A percentile compares a stretch with the other conserved stretches of the same genome.
phyloP scores from a whole-genome alignment of 1,140 invertebrate species.

The Belonocnema kinseyi region DNA sequence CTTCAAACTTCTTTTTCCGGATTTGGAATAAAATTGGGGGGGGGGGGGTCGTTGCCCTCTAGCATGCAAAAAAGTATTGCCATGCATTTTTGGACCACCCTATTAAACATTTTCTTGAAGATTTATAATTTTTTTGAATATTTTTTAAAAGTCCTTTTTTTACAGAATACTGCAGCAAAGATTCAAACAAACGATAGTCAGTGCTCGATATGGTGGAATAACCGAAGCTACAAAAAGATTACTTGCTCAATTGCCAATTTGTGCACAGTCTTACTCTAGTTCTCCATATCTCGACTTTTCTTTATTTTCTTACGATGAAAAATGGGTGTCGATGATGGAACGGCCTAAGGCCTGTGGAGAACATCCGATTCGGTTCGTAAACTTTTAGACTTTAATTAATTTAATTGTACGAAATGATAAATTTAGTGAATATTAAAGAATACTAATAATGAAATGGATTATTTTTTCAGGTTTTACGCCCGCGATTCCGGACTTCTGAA shows the following conservation, averaged over 20 bases:
- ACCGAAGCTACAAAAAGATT: constrained; percentile 93
- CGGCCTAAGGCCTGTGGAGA: constrained; percentile 95
- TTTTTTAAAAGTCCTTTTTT: constrained; percentile 25
- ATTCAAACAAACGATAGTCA: constrained; percentile 92
- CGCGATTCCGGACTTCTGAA: constrained; percentile 92
- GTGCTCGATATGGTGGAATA: constrained; percentile 88
- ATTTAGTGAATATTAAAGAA: too few species aligned
- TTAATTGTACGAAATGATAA: too few species aligned
- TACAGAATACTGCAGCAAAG: constrained; percentile 75
- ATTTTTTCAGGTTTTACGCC: constrained; percentile 88
- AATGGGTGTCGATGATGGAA: constrained; percentile 96
- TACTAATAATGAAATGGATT: constrained; percentile 22
- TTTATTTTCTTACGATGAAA: constrained; percentile 97
- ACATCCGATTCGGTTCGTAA: constrained; percentile 88
- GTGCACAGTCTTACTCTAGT: constrained; percentile 94
- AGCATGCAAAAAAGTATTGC: too few species aligned
- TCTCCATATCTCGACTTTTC: constrained; percentile 95
- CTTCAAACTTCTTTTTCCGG: too few species aligned
- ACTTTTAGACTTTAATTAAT: too few species aligned
- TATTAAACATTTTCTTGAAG: too few species aligned
- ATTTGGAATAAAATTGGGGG: too few species aligned
- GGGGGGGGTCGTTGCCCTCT: too few species aligned
- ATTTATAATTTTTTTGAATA: background rate
- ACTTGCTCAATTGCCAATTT: constrained; percentile 94
- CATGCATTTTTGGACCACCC: too few species aligned